phyloP scores from a whole-genome alignment of 2,113 vertebrate species.

The Anguilla japonica region DNA sequence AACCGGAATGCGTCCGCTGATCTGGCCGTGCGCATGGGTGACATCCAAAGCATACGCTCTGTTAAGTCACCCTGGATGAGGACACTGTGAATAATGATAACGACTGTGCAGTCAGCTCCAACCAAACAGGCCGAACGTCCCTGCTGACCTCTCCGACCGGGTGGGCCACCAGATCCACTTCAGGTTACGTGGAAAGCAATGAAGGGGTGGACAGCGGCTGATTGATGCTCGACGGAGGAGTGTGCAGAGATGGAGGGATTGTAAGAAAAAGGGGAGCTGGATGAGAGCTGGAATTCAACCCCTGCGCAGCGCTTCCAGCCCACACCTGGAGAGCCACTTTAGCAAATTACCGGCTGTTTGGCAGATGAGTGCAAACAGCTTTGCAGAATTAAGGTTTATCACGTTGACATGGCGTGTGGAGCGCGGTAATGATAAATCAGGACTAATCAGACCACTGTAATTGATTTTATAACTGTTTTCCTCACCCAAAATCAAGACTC shows the following conservation, averaged over 20 bases:
- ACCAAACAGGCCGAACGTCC: not conserved
- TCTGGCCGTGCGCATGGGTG: not conserved
- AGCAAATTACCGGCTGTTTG: conserved; percentile 44
- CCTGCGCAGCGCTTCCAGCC: conserved; percentile 18
- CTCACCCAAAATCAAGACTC: conserved; percentile 51
- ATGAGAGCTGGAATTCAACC: not conserved
- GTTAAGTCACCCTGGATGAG: not conserved
- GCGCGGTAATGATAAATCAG: conserved; percentile 64
- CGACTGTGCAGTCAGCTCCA: not conserved
- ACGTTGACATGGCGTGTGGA: conserved; percentile 41
- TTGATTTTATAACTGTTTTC: conserved; percentile 67
- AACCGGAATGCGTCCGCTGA: not conserved
- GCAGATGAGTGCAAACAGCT: conserved; percentile 48
- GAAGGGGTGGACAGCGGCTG: not conserved
- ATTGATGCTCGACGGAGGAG: not conserved
- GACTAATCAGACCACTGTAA: conserved; percentile 62
- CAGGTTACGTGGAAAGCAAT: not conserved
- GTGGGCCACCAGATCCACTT: not conserved
- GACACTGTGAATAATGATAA: not conserved
- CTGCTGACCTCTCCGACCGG: not conserved
- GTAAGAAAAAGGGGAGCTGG: not conserved
- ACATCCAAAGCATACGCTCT: not conserved
- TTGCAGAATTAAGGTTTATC: conserved; percentile 64
- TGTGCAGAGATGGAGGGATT: not conserved
- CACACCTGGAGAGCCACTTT: conserved; percentile 51